Evolutionary conservation across 2,888 invertebrate species (phyloP).

Genomic region (Dasysyrphus tricinctus): DNA sequence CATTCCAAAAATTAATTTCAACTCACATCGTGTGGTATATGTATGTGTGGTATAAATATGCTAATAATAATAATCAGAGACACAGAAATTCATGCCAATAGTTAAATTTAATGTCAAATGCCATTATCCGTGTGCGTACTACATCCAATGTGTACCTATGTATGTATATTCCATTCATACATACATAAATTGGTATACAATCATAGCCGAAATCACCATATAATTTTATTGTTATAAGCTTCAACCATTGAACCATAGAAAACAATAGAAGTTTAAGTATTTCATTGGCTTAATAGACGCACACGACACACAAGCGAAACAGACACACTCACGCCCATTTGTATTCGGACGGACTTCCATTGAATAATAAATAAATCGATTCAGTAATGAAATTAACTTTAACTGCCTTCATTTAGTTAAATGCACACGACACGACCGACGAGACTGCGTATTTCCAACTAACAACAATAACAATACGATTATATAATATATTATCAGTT

Average conservation of each 20-base stretch:
- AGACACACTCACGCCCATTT: not conserved
- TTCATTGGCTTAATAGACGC: constrained; percentile 64
- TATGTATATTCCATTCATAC: constrained; percentile 9
- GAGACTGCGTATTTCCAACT: not conserved
- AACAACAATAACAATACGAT: no score
- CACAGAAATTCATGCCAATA: constrained; percentile 27
- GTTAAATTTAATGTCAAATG: constrained; percentile 34
- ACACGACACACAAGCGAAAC: not conserved
- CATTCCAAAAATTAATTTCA: constrained; percentile 46
- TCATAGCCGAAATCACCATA: constrained; percentile 65
- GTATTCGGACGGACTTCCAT: not conserved
- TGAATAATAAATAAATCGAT: constrained; percentile 56
- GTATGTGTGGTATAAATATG: not conserved
- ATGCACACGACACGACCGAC: constrained; percentile 24
- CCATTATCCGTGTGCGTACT: constrained; percentile 1
- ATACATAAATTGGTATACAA: constrained; percentile 55
- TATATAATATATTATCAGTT: not conserved
- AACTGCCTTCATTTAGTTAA: constrained; percentile 27
- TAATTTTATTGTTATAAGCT: constrained; percentile 68
- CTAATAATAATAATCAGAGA: constrained; percentile 21
- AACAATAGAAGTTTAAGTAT: constrained; percentile 69
- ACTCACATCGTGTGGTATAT: constrained; percentile 38
- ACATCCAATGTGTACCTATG: not conserved
- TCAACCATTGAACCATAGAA: constrained; percentile 43
- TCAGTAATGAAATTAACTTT: constrained; percentile 49